These are phyloP conservation scores for Styela plicata DNA, from an alignment of 23 tunicate genomes.

Conservation along the genomic window DNA sequence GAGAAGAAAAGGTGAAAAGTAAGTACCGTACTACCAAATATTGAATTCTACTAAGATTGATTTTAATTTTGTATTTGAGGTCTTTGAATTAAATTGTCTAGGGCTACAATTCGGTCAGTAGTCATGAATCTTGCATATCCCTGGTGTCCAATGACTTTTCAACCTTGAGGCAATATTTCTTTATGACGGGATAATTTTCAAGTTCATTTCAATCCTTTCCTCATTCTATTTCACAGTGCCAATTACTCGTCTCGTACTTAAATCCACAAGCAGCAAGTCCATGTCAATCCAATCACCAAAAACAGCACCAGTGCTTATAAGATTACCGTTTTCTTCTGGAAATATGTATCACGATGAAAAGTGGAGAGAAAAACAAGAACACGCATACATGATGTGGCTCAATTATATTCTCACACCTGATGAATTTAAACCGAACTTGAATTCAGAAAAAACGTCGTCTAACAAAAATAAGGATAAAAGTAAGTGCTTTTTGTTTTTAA, in stretches of 20 bases:
- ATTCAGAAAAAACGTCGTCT: background rate
- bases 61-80: too few relatives aligned
- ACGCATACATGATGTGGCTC: slow-evolving; percentile 35
- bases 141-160: too few relatives aligned
- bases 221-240: slow-evolving; percentile 13
- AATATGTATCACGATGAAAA: slow-evolving; percentile 42
- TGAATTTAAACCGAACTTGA: slow-evolving; percentile 43
- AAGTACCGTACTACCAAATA: too few relatives aligned
- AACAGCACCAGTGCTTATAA: background rate
- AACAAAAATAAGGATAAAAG: background rate
- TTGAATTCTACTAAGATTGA: too few relatives aligned
- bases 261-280: background rate
- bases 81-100: too few relatives aligned
- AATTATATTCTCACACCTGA: slow-evolving; percentile 58
- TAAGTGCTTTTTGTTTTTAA: too few relatives aligned
- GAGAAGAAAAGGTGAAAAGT: too few relatives aligned
- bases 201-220: too few relatives aligned
- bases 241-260: slow-evolving; percentile 22
- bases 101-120: too few relatives aligned
- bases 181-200: too few relatives aligned
- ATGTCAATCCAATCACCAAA: background rate
- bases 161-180: too few relatives aligned
- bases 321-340: slow-evolving; percentile 17
- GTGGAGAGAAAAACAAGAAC: slow-evolving; percentile 59
- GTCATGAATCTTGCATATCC: too few relatives aligned